Base-by-base conservation (phyloP, 2,113 vertebrate species). In the Thamnophis sirtalis region DNA sequence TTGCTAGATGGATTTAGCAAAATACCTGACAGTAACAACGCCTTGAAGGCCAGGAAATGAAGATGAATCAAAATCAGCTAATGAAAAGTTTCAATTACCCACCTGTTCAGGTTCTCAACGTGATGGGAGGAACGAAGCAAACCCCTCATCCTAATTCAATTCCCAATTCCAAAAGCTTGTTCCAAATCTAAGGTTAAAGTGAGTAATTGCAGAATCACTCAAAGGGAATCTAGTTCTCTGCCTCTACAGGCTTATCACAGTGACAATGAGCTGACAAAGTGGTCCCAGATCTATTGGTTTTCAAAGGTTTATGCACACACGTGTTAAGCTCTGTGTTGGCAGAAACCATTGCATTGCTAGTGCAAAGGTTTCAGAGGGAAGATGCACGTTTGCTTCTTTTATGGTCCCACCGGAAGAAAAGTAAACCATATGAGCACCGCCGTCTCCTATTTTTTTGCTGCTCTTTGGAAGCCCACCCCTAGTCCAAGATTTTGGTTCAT, bases 41-140 rank as follows among this genome's bases (percentile, higher is more conserved):
- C 87, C 68, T 89, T 51, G 19, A 15, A 89, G 63, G n/a, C 28
- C 54, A 85, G 28, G 73, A 89, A 53, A 56, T 53, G 33, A 84
- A 89, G 55, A 84, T 48, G 43, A 22, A 22, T 9, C 48, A n/a
- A 63, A 9, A 68, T 85, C 33, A 73, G 80, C 15, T 89, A 3
- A 1, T 22, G 89, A 90, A 94, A 33, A 21, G 1, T 24, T 68
- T 68, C 55, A 55, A 49, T 21, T 86, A 51, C 22, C 53, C 9
- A n/a, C 86, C 86, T 43, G 24, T 9, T 9, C 60, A 56, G 10
- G 8, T 33, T 85, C 0, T 2, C n/a, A 85, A 33, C 24, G 2
- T 50, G 26, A 51, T 1, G 0, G 21, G 21, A 2, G n/a, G 11
- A 26, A 11, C 0, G 0, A n/a, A 68, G 15, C 48, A 92, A 91